Percentiles rank a stretch among this genome's conserved stretches.
Evolutionary conservation across 30 jellyfish, hydroid and myxozoan genomes (phyloP).

Genomic region (Mastigias papua): DNA sequence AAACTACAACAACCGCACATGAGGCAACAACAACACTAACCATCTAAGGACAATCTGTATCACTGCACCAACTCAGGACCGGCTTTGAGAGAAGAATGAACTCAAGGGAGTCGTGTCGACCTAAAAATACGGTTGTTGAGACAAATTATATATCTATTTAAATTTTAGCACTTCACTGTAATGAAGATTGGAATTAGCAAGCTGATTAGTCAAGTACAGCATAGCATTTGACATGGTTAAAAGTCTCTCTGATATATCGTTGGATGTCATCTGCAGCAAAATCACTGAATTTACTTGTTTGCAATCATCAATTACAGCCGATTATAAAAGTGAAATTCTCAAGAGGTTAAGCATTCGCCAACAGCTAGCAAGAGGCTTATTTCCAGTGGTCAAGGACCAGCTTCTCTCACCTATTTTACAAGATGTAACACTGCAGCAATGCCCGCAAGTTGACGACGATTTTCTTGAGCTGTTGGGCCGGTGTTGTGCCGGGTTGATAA

Average conservation of each 20-base stretch:
- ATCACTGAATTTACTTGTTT: slow-evolving; percentile 16
- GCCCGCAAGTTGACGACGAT: slow-evolving; percentile 55
- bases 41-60: too few relatives aligned
- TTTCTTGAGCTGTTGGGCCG: slow-evolving; percentile 19
- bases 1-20: too few relatives aligned
- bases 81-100: too few relatives aligned
- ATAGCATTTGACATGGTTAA: slow-evolving; percentile 51
- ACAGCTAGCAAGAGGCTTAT: not conserved
- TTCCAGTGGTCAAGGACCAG: not conserved
- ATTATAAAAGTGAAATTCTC: slow-evolving; percentile 63
- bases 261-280: slow-evolving; percentile 41
- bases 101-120: too few relatives aligned
- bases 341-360: slow-evolving; percentile 57
- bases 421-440: slow-evolving; percentile 37
- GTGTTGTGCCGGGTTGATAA: slow-evolving; percentile 25
- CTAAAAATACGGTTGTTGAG: too few relatives aligned
- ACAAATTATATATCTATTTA: too few relatives aligned
- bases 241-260: slow-evolving; percentile 49
- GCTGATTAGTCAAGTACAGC: not conserved
- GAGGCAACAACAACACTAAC: too few relatives aligned
- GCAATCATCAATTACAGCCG: slow-evolving; percentile 29
- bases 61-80: too few relatives aligned
- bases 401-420: slow-evolving; percentile 30
- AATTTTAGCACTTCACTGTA: too few relatives aligned
- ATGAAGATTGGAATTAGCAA: too few relatives aligned